Conservation (phyloP, 2,113 vertebrate species). For the Embiotoca jacksoni region DNA sequence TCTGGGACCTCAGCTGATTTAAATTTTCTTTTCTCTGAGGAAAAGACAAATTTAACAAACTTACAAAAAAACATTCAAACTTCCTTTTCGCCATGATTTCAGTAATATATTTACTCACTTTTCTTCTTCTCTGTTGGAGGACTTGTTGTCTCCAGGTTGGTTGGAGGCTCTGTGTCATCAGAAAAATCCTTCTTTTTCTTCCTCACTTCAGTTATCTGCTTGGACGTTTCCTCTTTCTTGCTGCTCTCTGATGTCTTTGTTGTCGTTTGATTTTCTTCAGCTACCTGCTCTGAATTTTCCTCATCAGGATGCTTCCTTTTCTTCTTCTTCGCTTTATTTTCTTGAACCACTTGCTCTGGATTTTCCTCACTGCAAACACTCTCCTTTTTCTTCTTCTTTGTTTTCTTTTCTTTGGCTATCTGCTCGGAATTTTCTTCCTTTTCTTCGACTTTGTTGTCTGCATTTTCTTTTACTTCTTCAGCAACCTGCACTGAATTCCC, state of each 20-base stretch:
- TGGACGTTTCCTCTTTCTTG: background rate
- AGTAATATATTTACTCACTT: slow-evolving; percentile 55
- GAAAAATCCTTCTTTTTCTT: slow-evolving; percentile 39
- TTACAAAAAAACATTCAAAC: background rate
- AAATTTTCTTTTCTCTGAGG: slow-evolving; percentile 68
- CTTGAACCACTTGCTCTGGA: background rate
- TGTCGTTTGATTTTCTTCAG: slow-evolving; percentile 23
- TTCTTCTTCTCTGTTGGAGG: slow-evolving; percentile 63
- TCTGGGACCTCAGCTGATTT: slow-evolving; percentile 40
- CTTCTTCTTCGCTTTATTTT: slow-evolving; percentile 20
- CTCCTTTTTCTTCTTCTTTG: slow-evolving; percentile 11
- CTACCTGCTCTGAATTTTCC: background rate
- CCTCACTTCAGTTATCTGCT: slow-evolving; percentile 13
- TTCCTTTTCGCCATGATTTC: accelerated
- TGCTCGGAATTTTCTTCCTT: background rate
- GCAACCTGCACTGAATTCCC: background rate
- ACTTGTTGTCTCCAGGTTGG: background rate
- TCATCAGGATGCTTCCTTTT: background rate
- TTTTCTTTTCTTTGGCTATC: background rate
- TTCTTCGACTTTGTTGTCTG: background rate
- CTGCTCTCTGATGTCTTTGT: background rate
- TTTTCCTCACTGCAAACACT: too few species aligned
- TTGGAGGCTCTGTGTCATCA: slow-evolving; percentile 18
- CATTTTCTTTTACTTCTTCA: background rate
- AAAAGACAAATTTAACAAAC: background rate